Evolutionary conservation across 2,113 vertebrate genomes (phyloP), one percentile per base, ranked within the genome.

Genomic region (Pseudois nayaur): DNA sequence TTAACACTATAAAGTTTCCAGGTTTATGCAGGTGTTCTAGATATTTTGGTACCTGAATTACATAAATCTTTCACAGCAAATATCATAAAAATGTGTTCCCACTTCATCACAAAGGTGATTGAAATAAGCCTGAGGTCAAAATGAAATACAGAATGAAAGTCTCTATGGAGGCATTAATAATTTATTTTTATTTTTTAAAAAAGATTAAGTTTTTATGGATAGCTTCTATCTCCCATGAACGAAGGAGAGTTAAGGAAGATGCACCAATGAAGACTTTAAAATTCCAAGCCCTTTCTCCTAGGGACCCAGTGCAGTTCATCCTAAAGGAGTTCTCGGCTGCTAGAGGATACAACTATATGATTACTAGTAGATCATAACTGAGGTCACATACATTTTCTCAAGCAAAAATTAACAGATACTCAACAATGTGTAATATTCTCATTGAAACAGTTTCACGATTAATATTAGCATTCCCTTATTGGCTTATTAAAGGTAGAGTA

Each of bases 161-260:
- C 52, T 85, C 54, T 67, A 55, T 48, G 59, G 45, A 86, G 10
- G 9, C 59, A 95, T 93, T 90, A 83, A 90, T 83, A 91, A 89
- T 95, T 98, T 43, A 86, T 86, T 71, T 90, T 89, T 87, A 90
- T 71, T 40, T 92, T 88, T 84, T 85, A 67, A 93, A 96, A 97
- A 52, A 93, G 74, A 43, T 52, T 52, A 60, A 7, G 2, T 36
- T 85, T 97, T 91, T 93, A 91, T 62, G 87, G 43, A 97, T 88
- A 93, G 19, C 12, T 71, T 64, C 60, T n/a, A 59, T 86, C 23
- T 19, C 6, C 19, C 5, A 7, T 74, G 57, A 97, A 93, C 64
- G 96, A 94, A 95, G 13, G 50, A 94, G 33, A 96, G 15, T 12
- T 81, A 91, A 96, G 92, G 50, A 83, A 96, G 50, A 62, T 40